These are phyloP conservation scores for Drosophila paucipuncta DNA, from an alignment of 2,888 invertebrate species.

Conservation along the genomic window DNA sequence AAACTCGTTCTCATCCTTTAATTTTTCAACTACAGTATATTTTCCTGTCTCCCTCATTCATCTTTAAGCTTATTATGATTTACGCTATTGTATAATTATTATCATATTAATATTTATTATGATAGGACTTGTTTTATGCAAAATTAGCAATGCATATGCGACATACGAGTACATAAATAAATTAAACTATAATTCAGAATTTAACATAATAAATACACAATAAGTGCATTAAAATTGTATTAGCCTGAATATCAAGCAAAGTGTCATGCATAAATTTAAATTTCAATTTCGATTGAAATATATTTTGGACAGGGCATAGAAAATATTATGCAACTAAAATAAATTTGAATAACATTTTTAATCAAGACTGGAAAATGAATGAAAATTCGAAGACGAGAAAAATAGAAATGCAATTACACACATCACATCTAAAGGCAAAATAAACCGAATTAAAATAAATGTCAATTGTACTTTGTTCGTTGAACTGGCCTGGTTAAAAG, in stretches of 20 bases:
- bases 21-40: not conserved
- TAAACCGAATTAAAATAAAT: slow-evolving; percentile 53
- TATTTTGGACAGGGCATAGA: slow-evolving; percentile 1
- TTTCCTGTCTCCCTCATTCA: not conserved
- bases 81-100: not conserved
- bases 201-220: slow-evolving; percentile 44
- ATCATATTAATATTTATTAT: not conserved
- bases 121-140: not conserved
- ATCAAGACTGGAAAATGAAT: not conserved
- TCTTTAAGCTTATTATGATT: not conserved
- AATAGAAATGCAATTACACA: slow-evolving; percentile 19
- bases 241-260: slow-evolving; percentile 10
- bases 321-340: slow-evolving; percentile 12
- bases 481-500: slow-evolving; percentile 25
- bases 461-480: slow-evolving; percentile 48
- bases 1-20: not conserved
- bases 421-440: slow-evolving; percentile 34
- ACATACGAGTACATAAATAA: not conserved
- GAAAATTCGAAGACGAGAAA: not conserved
- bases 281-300: slow-evolving; percentile 29
- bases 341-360: slow-evolving; percentile 18
- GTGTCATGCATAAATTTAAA: slow-evolving; percentile 25
- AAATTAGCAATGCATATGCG: slow-evolving; percentile 3
- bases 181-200: slow-evolving; percentile 11
- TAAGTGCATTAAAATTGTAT: slow-evolving; percentile 36